Percentiles rank a stretch among this genome's conserved stretches.
These are phyloP conservation scores for Coptodon bakossiorum DNA, from an alignment of 2,113 vertebrate species.

Conservation along the genomic window DNA sequence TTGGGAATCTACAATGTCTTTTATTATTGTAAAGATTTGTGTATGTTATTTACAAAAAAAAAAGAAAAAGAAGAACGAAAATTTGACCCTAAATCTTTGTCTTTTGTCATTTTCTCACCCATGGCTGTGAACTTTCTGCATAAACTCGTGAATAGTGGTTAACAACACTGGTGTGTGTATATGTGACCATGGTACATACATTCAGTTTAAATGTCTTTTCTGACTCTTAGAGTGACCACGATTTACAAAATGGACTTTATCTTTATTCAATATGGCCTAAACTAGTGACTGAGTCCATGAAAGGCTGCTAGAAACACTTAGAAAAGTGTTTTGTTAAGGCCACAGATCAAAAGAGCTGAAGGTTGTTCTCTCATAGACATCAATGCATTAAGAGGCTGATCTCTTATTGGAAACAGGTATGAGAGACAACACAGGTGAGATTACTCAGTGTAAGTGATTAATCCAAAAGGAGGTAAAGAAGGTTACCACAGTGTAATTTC, in stretches of 20 bases:
- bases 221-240: not conserved
- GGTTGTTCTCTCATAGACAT: not conserved
- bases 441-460: not conserved
- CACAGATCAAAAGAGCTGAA: not conserved
- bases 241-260: not conserved
- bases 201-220: not conserved
- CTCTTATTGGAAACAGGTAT: not conserved
- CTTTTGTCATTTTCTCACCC: not conserved
- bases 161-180: not conserved
- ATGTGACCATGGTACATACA: not conserved
- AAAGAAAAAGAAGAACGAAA: not conserved
- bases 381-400: not conserved
- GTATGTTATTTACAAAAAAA: not conserved
- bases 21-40: not conserved
- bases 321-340: not conserved
- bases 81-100: not conserved
- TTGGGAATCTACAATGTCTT: not conserved
- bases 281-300: rapidly evolving
- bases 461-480: not conserved
- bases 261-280: not conserved
- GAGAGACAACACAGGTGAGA: rapidly evolving
- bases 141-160: not conserved
- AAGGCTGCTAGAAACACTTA: not conserved
- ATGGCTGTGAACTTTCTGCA: not conserved
- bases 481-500: not conserved